Percentiles rank a stretch among this genome's conserved stretches.
Evolutionary conservation across 1,140 invertebrate genomes (phyloP).

Genomic region (Augochlora pura): DNA sequence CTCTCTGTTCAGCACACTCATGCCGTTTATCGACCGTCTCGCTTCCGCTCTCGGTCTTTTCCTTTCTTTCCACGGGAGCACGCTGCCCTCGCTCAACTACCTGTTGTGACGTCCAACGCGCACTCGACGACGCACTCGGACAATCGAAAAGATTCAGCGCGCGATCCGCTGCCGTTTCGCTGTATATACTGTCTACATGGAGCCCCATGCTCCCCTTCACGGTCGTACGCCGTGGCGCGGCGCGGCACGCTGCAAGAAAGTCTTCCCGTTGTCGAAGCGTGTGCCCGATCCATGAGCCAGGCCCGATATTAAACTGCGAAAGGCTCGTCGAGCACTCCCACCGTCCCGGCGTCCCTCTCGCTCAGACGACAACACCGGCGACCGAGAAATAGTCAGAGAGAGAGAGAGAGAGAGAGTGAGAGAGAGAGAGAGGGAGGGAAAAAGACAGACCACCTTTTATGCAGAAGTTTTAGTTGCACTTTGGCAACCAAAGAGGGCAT

Average conservation of each 20-base stretch:
- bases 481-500: conserved; percentile 23
- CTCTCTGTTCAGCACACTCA: conserved; percentile 34
- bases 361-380: neutral
- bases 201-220: neutral
- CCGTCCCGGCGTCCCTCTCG: neutral
- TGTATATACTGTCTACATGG: neutral
- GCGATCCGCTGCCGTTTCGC: conserved; percentile 18
- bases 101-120: conserved; percentile 67
- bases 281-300: conserved; percentile 8
- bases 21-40: conserved; percentile 46
- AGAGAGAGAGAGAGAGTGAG: conserved; percentile 1
- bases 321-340: conserved; percentile 39
- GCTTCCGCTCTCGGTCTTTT: conserved; percentile 46
- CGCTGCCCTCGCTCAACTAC: conserved; percentile 70
- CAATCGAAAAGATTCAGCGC: conserved; percentile 42
- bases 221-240: conserved; percentile 9
- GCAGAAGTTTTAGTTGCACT: conserved; percentile 20
- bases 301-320: conserved; percentile 39
- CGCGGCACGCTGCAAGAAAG: conserved; percentile 6
- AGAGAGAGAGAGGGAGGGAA: conserved; percentile 1
- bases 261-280: conserved; percentile 35
- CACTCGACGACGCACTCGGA: conserved; percentile 45
- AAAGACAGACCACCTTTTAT: conserved; percentile 31
- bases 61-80: conserved; percentile 61
- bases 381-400: neutral